Conservation (phyloP, 2,888 invertebrate genomes). For the Amblyteles armatorius region DNA sequence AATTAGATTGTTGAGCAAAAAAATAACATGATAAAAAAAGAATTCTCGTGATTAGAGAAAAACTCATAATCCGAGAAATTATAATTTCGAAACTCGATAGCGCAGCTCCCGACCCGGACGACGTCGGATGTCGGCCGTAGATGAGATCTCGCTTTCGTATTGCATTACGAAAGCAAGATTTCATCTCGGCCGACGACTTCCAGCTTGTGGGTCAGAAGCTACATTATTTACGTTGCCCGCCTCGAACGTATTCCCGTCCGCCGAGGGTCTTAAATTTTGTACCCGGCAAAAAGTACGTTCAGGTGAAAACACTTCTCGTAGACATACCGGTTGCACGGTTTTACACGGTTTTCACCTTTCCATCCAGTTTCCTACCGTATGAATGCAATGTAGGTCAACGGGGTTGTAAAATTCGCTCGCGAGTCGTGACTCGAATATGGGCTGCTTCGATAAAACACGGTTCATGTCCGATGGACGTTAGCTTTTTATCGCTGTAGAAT, state of each 20-base stretch:
- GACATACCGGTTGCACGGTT: background rate
- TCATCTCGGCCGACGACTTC: background rate
- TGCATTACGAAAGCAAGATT: background rate
- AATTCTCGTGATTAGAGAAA: too few species aligned
- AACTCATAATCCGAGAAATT: too few species aligned
- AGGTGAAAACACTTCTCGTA: background rate
- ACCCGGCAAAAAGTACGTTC: background rate
- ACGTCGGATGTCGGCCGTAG: too few species aligned
- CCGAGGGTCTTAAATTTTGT: background rate
- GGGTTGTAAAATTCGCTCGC: constrained; percentile 30
- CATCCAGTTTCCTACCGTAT: background rate
- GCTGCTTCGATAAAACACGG: constrained; percentile 16
- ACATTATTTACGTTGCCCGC: background rate
- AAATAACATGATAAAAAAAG: too few species aligned
- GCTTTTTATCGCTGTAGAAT: background rate
- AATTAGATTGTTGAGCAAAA: too few species aligned
- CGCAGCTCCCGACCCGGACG: too few species aligned
- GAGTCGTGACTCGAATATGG: constrained; percentile 18
- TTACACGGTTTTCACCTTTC: background rate
- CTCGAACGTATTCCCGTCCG: background rate
- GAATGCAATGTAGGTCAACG: constrained; percentile 28
- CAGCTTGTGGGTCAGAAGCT: background rate
- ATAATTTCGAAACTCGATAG: too few species aligned
- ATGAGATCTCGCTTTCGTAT: too few species aligned
- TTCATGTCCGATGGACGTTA: constrained; percentile 26